Evolutionary conservation across 92 coral and sea anemone species (phyloP), one percentile per base, ranked within the genome.

Genomic region (Porites rus): DNA sequence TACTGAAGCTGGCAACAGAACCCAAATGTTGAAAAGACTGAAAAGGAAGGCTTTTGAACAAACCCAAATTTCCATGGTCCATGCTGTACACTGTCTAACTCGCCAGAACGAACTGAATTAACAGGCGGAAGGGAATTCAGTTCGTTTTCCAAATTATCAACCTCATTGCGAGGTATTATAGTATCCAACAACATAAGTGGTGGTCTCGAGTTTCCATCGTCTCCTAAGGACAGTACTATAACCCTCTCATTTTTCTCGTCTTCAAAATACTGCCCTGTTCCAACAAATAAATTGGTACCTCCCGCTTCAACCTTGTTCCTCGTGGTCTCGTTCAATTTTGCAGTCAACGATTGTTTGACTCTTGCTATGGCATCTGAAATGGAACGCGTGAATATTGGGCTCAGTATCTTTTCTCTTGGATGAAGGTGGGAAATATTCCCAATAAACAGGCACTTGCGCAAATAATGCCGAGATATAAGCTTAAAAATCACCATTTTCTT

Each of bases 241-340:
- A 90, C 80, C 71, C 94, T 73, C 12, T 94, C 98, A 52, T 94
- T 83, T 11, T 76, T 77, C 73, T 90, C 59, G 56, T 94, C 93
- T 20, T 88, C 85, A 86, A 60, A 94, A 69, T 92, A 94, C 74
- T 94, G 93, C 80, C 98, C 98, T 64, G 95, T 92, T 74, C 98
- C 98, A 51, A 92, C 64, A 68, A 92, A 92, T 4, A 94, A 46
- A 1, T 65, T 16, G 17, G 43, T 73, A 68, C 72, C 43, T 38
- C 46, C 6, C 17, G 28, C 46, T 1, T 38, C 17, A 21, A 60
- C 14, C 65, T 64, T 51, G 61, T 72, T 65, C 51, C 28, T 64
- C 53, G 16, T 28, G 11, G 1, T 5, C 11, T 75, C 65, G 8
- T 65, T 56, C 62, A 65, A 52, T 65, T 69, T 87, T 22, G 31